A percentile compares a stretch with the other conserved stretches of the same genome.
phyloP scores from a whole-genome alignment of 2,888 invertebrate genomes.

The Matsumyia berberina region DNA sequence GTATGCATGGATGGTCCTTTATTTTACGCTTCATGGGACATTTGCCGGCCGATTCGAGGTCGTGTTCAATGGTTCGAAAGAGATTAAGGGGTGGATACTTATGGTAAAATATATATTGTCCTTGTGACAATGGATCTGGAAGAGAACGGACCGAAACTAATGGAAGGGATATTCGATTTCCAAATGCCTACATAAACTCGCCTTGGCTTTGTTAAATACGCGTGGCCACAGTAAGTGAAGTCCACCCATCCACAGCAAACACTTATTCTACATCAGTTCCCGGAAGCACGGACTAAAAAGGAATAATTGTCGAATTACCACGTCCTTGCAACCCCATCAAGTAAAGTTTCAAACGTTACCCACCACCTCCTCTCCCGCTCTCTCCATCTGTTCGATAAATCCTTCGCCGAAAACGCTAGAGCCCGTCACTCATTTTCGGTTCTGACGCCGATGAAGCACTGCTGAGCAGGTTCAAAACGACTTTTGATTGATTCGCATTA shows the following conservation, averaged over 20 bases:
- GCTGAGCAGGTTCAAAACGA: conserved; percentile 68
- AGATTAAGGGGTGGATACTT: background rate
- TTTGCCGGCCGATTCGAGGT: conserved; percentile 4
- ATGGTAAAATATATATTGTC: no score
- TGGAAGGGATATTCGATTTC: background rate
- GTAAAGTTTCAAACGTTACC: conserved; percentile 45
- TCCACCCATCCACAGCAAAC: background rate
- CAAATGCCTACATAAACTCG: background rate
- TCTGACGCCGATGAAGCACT: conserved; percentile 54
- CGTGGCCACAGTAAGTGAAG: no score
- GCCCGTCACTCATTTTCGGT: conserved; percentile 60
- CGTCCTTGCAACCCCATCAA: conserved; percentile 64
- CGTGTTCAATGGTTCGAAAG: background rate
- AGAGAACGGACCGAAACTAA: background rate
- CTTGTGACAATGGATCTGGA: no score
- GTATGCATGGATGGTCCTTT: conserved; percentile 12
- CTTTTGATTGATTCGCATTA: conserved; percentile 75
- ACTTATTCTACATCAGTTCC: conserved; percentile 21
- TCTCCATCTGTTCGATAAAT: conserved; percentile 58
- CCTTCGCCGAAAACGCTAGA: conserved; percentile 62
- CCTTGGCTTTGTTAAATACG: no score
- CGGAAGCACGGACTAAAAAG: conserved; percentile 37
- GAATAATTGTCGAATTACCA: conserved; percentile 60
- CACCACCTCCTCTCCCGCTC: background rate
- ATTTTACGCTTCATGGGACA: conserved; percentile 16